A percentile compares a stretch with the other conserved stretches of the same genome.
Evolutionary conservation across 1,140 invertebrate genomes (phyloP).

Genomic region (Drosophila athabasca): DNA sequence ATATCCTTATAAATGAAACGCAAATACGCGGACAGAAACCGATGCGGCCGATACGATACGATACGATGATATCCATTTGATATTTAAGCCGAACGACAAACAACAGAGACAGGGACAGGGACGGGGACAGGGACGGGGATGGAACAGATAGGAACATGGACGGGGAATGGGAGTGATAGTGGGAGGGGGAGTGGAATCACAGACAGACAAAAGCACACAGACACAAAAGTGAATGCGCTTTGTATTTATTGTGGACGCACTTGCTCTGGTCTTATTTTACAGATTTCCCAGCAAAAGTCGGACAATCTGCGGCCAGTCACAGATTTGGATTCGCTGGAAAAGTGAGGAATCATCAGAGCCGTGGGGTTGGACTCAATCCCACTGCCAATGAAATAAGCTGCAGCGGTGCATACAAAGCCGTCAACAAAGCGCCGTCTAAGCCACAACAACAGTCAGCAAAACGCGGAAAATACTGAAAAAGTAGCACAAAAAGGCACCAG

Average conservation of each 20-base stretch:
- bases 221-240: constrained; percentile 56
- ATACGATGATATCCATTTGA: constrained; percentile 53
- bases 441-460: constrained; percentile 28
- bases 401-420: constrained; percentile 45
- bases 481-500: constrained; percentile 1
- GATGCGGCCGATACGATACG: constrained; percentile 29
- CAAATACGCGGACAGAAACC: constrained; percentile 51
- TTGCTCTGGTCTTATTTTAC: constrained; percentile 54
- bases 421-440: constrained; percentile 63
- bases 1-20: constrained; percentile 48
- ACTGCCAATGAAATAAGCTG: constrained; percentile 75
- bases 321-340: constrained; percentile 71
- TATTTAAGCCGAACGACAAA: constrained; percentile 67
- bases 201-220: constrained; percentile 28
- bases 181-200: neutral
- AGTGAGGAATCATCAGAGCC: constrained; percentile 49
- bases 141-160: constrained; percentile 7
- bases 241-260: constrained; percentile 64
- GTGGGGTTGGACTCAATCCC: constrained; percentile 23
- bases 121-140: neutral
- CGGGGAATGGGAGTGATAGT: neutral
- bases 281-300: constrained; percentile 58
- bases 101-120: constrained; percentile 14
- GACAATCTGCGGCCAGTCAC: constrained; percentile 59
- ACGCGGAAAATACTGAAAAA: no score